A percentile compares a stretch with the other conserved stretches of the same genome.
Evolutionary conservation across 2,797 vertebrate genomes (phyloP).

Genomic region (Hippoglossus hippoglossus): DNA sequence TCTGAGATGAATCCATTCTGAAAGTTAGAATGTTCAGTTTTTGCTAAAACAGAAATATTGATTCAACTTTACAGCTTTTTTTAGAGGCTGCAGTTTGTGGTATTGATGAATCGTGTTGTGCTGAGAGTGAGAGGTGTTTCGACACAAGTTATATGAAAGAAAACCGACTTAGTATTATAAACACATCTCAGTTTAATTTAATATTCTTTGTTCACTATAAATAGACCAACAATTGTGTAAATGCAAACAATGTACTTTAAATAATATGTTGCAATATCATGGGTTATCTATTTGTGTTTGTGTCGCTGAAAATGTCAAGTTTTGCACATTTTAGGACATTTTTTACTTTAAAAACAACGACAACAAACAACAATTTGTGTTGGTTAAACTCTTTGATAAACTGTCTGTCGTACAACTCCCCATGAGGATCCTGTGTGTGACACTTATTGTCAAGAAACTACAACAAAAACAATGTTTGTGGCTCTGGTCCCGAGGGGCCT

Average conservation of each 20-base stretch:
- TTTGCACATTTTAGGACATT: slow-evolving; percentile 11
- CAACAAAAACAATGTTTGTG: slow-evolving; percentile 47
- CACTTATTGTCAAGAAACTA: slow-evolving; percentile 36
- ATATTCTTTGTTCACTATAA: too few relatives aligned
- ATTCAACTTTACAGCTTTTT: too few relatives aligned
- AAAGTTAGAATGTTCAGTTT: too few relatives aligned
- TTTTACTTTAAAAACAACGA: slow-evolving; percentile 13
- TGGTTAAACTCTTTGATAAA: slow-evolving; percentile 16
- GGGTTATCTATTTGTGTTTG: slow-evolving; percentile 3
- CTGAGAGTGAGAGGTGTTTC: too few relatives aligned
- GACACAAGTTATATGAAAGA: too few relatives aligned
- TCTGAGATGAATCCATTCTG: too few relatives aligned
- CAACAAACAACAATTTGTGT: slow-evolving; percentile 12
- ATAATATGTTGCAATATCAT: background rate
- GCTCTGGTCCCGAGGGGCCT: slow-evolving; percentile 30
- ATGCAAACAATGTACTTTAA: background rate
- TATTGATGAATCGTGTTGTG: too few relatives aligned
- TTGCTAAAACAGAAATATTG: too few relatives aligned
- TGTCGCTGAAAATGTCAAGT: background rate
- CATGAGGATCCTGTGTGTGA: slow-evolving; percentile 19
- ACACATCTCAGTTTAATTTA: too few relatives aligned
- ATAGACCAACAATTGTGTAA: too few relatives aligned
- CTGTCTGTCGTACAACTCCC: slow-evolving; percentile 16
- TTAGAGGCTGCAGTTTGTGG: too few relatives aligned
- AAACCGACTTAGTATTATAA: too few relatives aligned